Conservation (phyloP, 1,140 invertebrate genomes). For the Helicoverpa armigera region DNA sequence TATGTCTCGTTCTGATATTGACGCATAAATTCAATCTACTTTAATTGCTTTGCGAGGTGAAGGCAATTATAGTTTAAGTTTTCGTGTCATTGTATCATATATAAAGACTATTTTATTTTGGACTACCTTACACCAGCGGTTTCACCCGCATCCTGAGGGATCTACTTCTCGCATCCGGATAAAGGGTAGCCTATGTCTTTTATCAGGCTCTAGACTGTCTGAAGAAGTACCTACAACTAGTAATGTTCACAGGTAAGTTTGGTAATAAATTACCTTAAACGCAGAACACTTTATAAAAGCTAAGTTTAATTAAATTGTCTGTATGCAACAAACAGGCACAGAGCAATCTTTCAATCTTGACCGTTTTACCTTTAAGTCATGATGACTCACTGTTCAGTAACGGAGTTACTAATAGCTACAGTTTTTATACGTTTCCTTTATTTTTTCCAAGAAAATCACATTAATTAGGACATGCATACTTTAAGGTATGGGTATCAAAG, state of each 20-base stretch:
- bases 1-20: too few species aligned
- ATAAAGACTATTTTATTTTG: too few species aligned
- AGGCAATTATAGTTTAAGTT: too few species aligned
- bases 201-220: too few species aligned
- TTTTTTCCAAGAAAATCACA: conserved; percentile 23
- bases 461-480: conserved; percentile 44
- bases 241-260: neutral
- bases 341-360: neutral
- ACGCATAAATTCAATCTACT: too few species aligned
- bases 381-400: conserved; percentile 11
- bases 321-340: neutral
- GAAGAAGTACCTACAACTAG: too few species aligned
- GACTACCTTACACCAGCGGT: too few species aligned
- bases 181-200: too few species aligned
- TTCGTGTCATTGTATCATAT: too few species aligned
- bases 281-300: neutral
- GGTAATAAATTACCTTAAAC: neutral
- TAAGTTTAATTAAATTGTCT: neutral
- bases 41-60: too few species aligned
- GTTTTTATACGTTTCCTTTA: conserved; percentile 8
- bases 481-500: conserved; percentile 29
- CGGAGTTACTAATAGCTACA: neutral
- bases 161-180: too few species aligned
- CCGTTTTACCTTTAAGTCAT: conserved; percentile 5
- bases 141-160: too few species aligned